Conservation (phyloP, 2,797 vertebrate species). For the Podargus strigoides region DNA sequence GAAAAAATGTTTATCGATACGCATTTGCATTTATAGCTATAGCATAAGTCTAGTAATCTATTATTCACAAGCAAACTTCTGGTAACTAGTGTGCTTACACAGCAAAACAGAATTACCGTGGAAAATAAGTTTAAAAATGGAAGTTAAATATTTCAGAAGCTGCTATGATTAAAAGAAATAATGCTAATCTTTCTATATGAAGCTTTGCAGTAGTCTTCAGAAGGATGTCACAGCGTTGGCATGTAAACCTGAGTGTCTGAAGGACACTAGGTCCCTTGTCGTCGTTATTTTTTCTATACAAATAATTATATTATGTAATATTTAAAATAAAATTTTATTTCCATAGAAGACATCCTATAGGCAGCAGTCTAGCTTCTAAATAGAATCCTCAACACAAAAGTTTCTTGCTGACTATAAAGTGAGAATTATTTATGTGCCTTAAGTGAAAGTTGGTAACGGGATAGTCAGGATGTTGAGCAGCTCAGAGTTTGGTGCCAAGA, state of each 20-base stretch:
- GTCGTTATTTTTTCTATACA: not conserved
- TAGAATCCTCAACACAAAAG: not conserved
- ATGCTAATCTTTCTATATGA: not conserved
- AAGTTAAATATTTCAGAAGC: not conserved
- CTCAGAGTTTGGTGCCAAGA: not conserved
- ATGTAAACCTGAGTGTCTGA: not conserved
- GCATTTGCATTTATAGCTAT: not conserved
- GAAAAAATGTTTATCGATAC: not conserved
- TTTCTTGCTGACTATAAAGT: not conserved
- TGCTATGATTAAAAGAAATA: not conserved
- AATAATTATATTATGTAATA: not conserved
- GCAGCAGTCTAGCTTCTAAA: not conserved
- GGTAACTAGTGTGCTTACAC: not conserved
- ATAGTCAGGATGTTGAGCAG: not conserved
- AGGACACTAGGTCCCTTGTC: not conserved
- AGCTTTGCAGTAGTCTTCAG: not conserved
- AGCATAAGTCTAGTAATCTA: not conserved
- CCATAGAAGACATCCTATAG: not conserved
- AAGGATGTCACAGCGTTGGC: not conserved
- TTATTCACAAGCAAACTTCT: not conserved
- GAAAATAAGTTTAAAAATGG: not conserved
- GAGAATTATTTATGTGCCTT: not conserved
- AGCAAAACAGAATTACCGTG: not conserved
- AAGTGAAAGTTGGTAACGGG: not conserved
- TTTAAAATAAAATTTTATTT: not conserved